phyloP scores from a whole-genome alignment of 2,797 vertebrate genomes.

The Sandelia bainsii region DNA sequence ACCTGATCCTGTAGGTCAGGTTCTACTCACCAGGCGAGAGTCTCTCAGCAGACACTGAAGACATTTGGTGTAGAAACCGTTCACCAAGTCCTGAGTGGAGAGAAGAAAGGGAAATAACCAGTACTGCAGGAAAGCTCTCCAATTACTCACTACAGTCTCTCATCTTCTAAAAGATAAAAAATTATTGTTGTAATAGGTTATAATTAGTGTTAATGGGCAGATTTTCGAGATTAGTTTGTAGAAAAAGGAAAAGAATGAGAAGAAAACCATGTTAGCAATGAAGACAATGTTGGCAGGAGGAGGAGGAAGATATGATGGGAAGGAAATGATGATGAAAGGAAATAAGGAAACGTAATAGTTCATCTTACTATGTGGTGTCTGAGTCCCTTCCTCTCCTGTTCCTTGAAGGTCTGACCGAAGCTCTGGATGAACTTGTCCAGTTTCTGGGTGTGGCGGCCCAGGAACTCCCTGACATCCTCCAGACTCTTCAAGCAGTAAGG shows the following conservation, averaged over 20 bases:
- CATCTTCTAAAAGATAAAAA: background rate
- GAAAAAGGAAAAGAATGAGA: too few species aligned
- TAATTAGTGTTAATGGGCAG: too few species aligned
- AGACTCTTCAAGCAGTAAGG: slow-evolving; percentile 89
- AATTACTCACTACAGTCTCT: background rate
- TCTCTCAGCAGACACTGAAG: slow-evolving; percentile 96
- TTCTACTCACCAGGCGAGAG: slow-evolving; percentile 90
- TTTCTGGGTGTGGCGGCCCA: slow-evolving; percentile 91
- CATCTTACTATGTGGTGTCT: slow-evolving; percentile 92
- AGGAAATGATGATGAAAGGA: too few species aligned
- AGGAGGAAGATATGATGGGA: too few species aligned
- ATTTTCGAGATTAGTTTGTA: too few species aligned
- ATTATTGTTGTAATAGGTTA: too few species aligned
- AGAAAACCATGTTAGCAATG: too few species aligned
- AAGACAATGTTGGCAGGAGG: too few species aligned
- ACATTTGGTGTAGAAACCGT: slow-evolving; percentile 94
- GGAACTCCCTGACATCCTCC: slow-evolving; percentile 91
- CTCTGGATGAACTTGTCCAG: slow-evolving; percentile 90
- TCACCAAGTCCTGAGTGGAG: slow-evolving; percentile 89
- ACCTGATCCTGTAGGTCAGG: background rate
- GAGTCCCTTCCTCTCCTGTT: slow-evolving; percentile 93
- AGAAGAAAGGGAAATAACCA: slow-evolving; percentile 15
- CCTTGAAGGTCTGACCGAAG: slow-evolving; percentile 90
- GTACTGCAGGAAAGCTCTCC: background rate
- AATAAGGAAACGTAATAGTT: too few species aligned